Conservation (phyloP, 2,113 vertebrate genomes). For the Tachycineta bicolor region DNA sequence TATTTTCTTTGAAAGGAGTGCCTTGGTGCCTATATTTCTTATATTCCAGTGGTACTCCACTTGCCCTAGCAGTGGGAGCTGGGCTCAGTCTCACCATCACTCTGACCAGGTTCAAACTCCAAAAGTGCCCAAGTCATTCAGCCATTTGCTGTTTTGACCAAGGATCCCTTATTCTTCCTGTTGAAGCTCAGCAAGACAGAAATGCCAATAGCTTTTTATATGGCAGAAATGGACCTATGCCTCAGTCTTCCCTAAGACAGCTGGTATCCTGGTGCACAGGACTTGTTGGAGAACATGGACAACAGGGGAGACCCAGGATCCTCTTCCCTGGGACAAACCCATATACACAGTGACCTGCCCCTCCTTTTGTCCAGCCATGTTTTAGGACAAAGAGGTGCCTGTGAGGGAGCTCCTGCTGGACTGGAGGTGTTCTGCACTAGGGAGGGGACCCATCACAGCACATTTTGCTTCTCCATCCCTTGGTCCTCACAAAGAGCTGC, state of each 20-base stretch:
- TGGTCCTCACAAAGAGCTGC: not conserved
- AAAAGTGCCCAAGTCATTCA: fast-evolving
- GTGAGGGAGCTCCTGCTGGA: not conserved
- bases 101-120: not conserved
- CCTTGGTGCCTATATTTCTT: not conserved
- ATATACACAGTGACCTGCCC: not conserved
- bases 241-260: not conserved
- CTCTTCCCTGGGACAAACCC: not conserved
- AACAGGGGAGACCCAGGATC: not conserved
- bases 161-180: not conserved
- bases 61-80: not conserved
- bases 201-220: not conserved
- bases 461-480: not conserved
- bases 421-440: not conserved
- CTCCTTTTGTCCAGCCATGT: not conserved
- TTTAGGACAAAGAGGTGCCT: not conserved
- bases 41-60: not conserved
- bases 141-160: not conserved
- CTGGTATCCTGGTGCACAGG: not conserved
- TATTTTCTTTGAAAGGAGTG: not conserved
- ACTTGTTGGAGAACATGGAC: not conserved
- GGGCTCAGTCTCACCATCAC: not conserved
- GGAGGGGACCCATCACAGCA: not conserved
- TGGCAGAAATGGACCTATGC: not conserved
- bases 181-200: not conserved